phyloP scores from a whole-genome alignment of 2,888 invertebrate genomes.

The Danaus chrysippus region DNA sequence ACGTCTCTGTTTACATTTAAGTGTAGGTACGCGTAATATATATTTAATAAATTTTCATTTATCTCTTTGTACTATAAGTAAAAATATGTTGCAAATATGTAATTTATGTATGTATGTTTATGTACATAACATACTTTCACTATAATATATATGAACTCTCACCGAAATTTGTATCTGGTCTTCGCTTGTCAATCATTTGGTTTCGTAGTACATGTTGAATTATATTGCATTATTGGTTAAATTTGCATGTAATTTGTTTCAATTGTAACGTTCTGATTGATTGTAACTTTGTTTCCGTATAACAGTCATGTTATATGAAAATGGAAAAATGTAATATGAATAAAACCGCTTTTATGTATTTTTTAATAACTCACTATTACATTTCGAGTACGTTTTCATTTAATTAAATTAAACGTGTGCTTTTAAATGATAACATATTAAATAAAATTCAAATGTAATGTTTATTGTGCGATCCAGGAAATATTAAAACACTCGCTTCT shows the following conservation, averaged over 20 bases:
- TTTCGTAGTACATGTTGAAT: slow-evolving; percentile 6
- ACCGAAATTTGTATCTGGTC: neutral
- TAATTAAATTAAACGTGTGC: no score
- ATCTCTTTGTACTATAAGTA: neutral
- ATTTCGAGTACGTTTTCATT: no score
- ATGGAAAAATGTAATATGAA: neutral
- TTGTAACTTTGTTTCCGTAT: slow-evolving; percentile 10
- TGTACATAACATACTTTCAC: neutral
- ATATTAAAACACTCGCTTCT: slow-evolving; percentile 7
- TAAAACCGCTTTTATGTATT: neutral
- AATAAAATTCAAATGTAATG: neutral
- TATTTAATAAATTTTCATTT: neutral
- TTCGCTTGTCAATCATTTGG: slow-evolving; percentile 7
- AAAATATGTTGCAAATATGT: neutral
- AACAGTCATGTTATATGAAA: neutral
- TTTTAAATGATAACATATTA: neutral
- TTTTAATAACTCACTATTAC: no score
- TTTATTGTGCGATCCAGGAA: neutral
- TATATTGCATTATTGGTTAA: slow-evolving; percentile 14
- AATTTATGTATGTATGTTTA: neutral
- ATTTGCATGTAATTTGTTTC: slow-evolving; percentile 14
- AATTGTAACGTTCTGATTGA: slow-evolving; percentile 10
- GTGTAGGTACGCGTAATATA: no score
- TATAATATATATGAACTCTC: neutral
- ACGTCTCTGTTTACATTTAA: neutral